Evolutionary conservation across 2,113 vertebrate genomes (phyloP), one percentile per base, ranked within the genome.

Genomic region (Mellivora capensis): DNA sequence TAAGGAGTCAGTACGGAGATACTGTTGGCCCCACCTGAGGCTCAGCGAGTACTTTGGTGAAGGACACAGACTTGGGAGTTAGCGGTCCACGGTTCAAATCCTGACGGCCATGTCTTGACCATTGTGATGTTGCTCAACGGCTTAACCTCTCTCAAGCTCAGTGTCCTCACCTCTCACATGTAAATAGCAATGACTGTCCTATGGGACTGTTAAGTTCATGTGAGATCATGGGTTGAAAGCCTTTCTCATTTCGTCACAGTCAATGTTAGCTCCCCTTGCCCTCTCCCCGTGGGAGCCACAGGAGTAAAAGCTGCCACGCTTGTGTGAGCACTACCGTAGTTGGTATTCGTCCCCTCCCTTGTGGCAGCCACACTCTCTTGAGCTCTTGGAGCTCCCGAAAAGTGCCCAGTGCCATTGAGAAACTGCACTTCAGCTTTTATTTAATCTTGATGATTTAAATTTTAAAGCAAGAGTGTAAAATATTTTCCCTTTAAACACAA

Each of bases 91-190:
- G 3, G 42, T 71, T 90, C 34, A 61, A 4, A 57, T 61, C 15
- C 79, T 29, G 14, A 37, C 18, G 3, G 23, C 54, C 4, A 17
- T 34, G 54, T 17, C 4, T 20, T 29, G 47, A 29, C 47, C 37
- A 0, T 9, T 17, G 3, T 69, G 59, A 59, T 27, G 20, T 13
- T 59, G 31, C 6, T 54, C 10, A 1, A 17, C 0, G 3, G 13
- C 34, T 31, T 86, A 11, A 44, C 27, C 1, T 27, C 49, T 61
- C 29, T 44, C 52, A 20, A 7, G 7, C 61, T 15, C 12, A 0
- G 4, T 74, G 27, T 76, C 74, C 18, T 37, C 13, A 23, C 25
- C 39, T 18, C 39, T 3, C 34, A 27, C 69, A 2, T 52, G 69
- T 25, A 49, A 64, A 59, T 3, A n/a, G 62, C 37, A 62, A 7